Base-by-base conservation (phyloP, 2,113 vertebrate genomes). In the Daphoenositta chrysoptera region DNA sequence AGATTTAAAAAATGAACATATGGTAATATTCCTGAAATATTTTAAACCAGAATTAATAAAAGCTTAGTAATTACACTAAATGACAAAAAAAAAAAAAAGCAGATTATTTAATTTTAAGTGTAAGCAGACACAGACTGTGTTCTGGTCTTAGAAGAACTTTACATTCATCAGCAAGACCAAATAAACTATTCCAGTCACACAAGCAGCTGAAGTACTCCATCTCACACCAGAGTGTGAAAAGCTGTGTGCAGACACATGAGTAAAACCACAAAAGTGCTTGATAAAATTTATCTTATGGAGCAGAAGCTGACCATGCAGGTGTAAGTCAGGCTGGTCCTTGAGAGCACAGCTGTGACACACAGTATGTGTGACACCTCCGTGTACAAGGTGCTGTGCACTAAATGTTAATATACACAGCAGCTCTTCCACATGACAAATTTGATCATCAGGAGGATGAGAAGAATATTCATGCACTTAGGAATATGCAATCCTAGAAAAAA, bases 341-440 rank as follows among this genome's bases (percentile, higher is more conserved):
- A 61, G 30, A 72, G 75, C 27, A 20, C 7, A 7, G 24, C 30
- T n/a, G 31, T n/a, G 76, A 44, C 33, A 76, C 64, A 47, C 33
- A 70, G 8, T 19, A 22, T 0, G 1, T 2, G 2, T 10, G 39
- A 83, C 10, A 9, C 13, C n/a, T 50, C 31, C 18, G 7, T 4
- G 20, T 2, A 24, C 5, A 15, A 35, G 24, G 19, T 65, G 60
- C 27, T 54, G 31, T 58, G 78, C 24, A 40, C 17, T 63, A 72
- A 33, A 42, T 39, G 13, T n/a, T 42, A 13, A 33, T 10, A 24
- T 7, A 37, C 44, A 85, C 39, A 77, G 40, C 45, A 88, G 18
- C 48, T 85, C 40, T 80, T 70, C 50, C 60, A 66, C 19, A 5
- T 7, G 14, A 51, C 6, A 54, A 53, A 56, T 71, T 13, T 53